Percentiles rank a stretch among this genome's conserved stretches.
Evolutionary conservation across 1,140 invertebrate species (phyloP).

Genomic region (Bombus vancouverensis): DNA sequence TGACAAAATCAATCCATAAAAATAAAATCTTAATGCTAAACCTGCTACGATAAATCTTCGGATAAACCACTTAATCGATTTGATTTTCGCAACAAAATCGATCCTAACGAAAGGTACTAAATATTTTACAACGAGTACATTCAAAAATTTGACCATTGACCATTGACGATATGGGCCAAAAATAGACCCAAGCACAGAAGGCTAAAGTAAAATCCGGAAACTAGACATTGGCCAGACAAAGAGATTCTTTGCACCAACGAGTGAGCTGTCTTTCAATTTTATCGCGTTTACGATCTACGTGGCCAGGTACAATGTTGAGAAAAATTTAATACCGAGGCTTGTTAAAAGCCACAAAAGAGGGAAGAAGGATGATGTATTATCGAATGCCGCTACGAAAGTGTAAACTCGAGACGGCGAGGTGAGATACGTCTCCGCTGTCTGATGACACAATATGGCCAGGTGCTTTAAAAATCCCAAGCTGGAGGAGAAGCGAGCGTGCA

Average conservation of each 20-base stretch:
- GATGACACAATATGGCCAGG: constrained; percentile 48
- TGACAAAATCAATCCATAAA: not conserved
- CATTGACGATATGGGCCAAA: too few relatives aligned
- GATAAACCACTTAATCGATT: not conserved
- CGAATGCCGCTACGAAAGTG: constrained; percentile 40
- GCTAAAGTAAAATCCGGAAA: not conserved
- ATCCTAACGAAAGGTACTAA: not conserved
- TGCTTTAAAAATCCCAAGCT: constrained; percentile 42
- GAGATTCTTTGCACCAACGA: not conserved
- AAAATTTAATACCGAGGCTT: not conserved
- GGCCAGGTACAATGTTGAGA: not conserved
- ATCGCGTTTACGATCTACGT: constrained; percentile 12
- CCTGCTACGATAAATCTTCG: not conserved
- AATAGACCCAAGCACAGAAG: too few relatives aligned
- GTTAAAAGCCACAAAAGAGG: constrained; percentile 4
- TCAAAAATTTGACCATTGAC: too few relatives aligned
- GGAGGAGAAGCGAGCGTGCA: constrained; percentile 11
- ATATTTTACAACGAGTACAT: not conserved
- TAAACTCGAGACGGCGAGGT: constrained; percentile 34
- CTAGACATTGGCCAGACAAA: not conserved
- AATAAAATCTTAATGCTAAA: not conserved
- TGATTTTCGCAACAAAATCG: not conserved
- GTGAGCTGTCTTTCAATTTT: constrained; percentile 20
- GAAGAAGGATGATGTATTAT: constrained; percentile 38
- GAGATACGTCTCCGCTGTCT: not conserved